Conservation (phyloP, 1,140 invertebrate genomes). For the Drosophila repleta region DNA sequence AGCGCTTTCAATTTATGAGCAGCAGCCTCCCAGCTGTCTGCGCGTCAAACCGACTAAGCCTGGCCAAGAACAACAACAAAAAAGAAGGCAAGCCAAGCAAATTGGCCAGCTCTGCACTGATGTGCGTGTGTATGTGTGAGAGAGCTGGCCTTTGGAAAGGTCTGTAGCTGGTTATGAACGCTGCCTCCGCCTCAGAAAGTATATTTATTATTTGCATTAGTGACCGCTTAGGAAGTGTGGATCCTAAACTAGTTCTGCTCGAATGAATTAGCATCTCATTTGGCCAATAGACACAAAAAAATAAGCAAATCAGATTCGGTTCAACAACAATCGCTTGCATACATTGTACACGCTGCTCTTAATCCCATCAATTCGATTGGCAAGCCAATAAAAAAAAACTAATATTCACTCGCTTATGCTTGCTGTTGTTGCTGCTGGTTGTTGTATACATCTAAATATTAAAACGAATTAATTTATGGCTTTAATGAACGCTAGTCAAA, state of each 20-base stretch:
- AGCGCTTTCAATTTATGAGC: slow-evolving; percentile 66
- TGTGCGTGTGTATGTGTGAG: not conserved
- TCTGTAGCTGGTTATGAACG: slow-evolving; percentile 24
- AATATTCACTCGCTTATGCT: slow-evolving; percentile 1
- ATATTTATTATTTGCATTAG: slow-evolving; percentile 71
- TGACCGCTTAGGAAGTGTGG: slow-evolving; percentile 53
- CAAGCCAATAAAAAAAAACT: slow-evolving; percentile 4
- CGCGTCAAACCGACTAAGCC: slow-evolving; percentile 26
- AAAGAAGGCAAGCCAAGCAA: slow-evolving; percentile 13
- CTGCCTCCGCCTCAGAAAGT: slow-evolving; percentile 42
- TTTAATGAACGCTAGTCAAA: slow-evolving; percentile 1
- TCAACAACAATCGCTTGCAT: slow-evolving; percentile 13
- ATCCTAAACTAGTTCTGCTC: slow-evolving; percentile 65
- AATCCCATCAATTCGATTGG: slow-evolving; percentile 14
- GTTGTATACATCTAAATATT: not conserved
- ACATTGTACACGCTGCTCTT: slow-evolving; percentile 5
- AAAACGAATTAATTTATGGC: slow-evolving; percentile 20
- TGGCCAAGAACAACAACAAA: slow-evolving; percentile 24
- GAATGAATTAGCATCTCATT: slow-evolving; percentile 45
- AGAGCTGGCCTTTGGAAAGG: slow-evolving; percentile 22
- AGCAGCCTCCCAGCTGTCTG: slow-evolving; percentile 38
- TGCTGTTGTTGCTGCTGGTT: slow-evolving; percentile 1
- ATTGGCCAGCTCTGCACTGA: slow-evolving; percentile 6
- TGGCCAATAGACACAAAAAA: not conserved
- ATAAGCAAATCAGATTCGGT: slow-evolving; percentile 6